phyloP scores from a whole-genome alignment of 2,113 vertebrate genomes.

The Sturnus vulgaris region DNA sequence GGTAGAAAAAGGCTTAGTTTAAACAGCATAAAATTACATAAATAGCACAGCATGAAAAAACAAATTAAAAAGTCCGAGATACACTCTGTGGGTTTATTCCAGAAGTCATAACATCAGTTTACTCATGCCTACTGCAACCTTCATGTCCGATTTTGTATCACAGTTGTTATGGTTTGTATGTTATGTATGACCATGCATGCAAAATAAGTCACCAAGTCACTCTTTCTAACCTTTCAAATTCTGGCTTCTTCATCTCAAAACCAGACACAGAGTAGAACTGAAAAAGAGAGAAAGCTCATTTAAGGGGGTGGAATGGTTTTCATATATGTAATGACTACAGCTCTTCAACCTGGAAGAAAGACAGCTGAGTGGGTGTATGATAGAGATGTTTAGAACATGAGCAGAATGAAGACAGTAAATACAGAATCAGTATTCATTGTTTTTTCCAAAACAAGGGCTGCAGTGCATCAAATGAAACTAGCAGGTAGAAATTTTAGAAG shows the following conservation, averaged over 20 bases:
- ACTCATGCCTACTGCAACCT: neutral
- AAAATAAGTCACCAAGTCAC: neutral
- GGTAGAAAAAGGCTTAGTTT: neutral
- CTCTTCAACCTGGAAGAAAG: neutral
- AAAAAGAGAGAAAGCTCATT: neutral
- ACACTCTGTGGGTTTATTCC: neutral
- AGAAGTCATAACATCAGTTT: neutral
- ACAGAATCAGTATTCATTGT: neutral
- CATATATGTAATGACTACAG: neutral
- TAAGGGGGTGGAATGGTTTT: neutral
- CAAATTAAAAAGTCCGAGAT: neutral
- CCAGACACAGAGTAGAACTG: neutral
- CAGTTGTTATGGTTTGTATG: neutral
- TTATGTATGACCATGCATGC: neutral
- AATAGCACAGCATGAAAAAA: neutral
- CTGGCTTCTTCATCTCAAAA: neutral
- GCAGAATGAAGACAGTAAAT: neutral
- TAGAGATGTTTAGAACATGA: slow-evolving; percentile 2
- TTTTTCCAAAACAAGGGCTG: neutral
- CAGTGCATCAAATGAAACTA: neutral
- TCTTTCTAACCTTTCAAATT: neutral
- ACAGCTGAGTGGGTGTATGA: neutral
- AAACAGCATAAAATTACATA: neutral
- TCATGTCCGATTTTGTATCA: neutral
- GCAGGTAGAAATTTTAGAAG: neutral